A percentile compares a stretch with the other conserved stretches of the same genome.
These are phyloP conservation scores for Ia io DNA, from an alignment of 2,113 vertebrate species.

Conservation along the genomic window DNA sequence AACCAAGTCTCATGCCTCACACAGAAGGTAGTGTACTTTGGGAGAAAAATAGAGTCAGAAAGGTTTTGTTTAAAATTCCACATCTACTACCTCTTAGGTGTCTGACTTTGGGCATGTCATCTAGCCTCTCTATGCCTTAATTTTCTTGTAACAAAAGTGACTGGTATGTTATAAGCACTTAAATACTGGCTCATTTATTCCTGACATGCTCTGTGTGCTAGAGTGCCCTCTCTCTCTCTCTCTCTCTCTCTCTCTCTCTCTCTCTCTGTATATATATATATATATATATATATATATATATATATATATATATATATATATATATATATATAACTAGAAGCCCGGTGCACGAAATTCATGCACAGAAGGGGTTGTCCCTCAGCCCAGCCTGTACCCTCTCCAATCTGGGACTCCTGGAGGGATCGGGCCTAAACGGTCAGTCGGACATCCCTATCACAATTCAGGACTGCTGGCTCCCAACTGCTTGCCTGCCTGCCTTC, in stretches of 20 bases:
- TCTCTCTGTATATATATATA: too few relatives aligned
- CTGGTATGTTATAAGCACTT: background rate
- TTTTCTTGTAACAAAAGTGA: background rate
- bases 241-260: background rate
- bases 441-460: too few relatives aligned
- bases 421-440: too few relatives aligned
- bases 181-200: background rate
- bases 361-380: too few relatives aligned
- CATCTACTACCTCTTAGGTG: background rate
- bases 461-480: too few relatives aligned
- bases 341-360: too few relatives aligned
- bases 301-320: background rate
- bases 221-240: background rate
- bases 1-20: too few relatives aligned
- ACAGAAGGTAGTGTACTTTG: background rate
- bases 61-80: background rate
- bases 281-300: too few relatives aligned
- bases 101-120: background rate
- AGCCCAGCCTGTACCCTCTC: too few relatives aligned
- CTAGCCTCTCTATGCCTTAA: background rate
- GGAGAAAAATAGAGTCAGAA: background rate
- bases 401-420: too few relatives aligned
- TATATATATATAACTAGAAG: background rate
- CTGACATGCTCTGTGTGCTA: background rate
- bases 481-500: too few relatives aligned